phyloP scores from a whole-genome alignment of 2,797 vertebrate genomes.

The Myoxocephalus aenaeus region DNA sequence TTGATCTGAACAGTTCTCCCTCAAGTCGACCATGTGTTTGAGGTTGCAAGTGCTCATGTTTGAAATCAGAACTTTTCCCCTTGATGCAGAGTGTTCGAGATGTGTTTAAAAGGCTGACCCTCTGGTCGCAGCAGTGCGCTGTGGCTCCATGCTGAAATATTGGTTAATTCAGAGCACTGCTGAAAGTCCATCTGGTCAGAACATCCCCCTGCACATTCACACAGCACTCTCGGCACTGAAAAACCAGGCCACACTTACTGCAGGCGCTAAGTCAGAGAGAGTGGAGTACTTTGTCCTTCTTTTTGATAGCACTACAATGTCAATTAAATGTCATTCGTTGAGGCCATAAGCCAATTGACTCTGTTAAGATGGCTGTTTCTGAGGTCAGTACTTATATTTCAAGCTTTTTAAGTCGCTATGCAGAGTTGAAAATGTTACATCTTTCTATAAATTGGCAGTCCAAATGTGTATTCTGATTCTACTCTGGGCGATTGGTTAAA shows the following conservation, averaged over 20 bases:
- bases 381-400: constrained; percentile 13
- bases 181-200: constrained; percentile 40
- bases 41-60: constrained; percentile 38
- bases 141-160: constrained; percentile 14
- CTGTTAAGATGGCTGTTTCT: constrained; percentile 13
- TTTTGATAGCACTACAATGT: constrained; percentile 33
- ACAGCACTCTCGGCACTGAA: constrained; percentile 12
- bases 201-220: constrained; percentile 14
- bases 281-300: constrained; percentile 35
- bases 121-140: constrained; percentile 4
- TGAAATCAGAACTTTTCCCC: constrained; percentile 36
- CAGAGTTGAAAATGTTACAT: constrained; percentile 18
- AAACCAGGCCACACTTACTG: constrained; percentile 24
- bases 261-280: constrained; percentile 6
- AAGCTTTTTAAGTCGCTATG: constrained; percentile 20
- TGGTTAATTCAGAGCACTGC: constrained; percentile 35
- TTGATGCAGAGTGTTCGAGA: constrained; percentile 11
- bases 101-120: constrained; percentile 20
- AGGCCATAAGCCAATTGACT: constrained; percentile 32
- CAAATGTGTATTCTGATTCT: constrained; percentile 6
- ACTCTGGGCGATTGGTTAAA: constrained; percentile 31
- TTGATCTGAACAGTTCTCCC: constrained; percentile 46
- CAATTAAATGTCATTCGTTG: constrained; percentile 31
- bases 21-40: constrained; percentile 19
- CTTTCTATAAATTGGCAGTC: constrained; percentile 18